Percentiles rank a stretch among this genome's conserved stretches.
Conservation (phyloP, 2,113 vertebrate species). For the Aptenodytes patagonicus region DNA sequence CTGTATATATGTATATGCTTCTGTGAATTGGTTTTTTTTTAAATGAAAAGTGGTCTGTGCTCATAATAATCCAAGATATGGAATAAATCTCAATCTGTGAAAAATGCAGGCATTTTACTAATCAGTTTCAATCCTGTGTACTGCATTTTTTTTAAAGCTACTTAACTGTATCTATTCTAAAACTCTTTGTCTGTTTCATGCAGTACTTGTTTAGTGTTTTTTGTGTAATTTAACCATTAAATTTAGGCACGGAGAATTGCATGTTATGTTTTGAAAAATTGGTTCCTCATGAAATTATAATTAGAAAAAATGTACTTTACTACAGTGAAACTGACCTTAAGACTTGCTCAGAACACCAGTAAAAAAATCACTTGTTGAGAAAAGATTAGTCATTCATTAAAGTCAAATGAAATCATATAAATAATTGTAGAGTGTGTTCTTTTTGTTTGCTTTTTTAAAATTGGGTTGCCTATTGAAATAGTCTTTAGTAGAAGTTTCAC, state of each 20-base stretch:
- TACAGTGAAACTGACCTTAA: slow-evolving; percentile 69
- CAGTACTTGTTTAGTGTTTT: slow-evolving; percentile 71
- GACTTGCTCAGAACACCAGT: background rate
- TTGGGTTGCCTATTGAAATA: slow-evolving; percentile 13
- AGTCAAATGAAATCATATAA: background rate
- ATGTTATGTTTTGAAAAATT: slow-evolving; percentile 59
- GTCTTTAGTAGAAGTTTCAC: slow-evolving; percentile 68
- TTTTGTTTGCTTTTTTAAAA: background rate
- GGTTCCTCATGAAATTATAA: slow-evolving; percentile 46
- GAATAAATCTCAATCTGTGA: slow-evolving; percentile 48
- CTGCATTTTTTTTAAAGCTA: background rate
- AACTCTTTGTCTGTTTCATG: slow-evolving; percentile 68
- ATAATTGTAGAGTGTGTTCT: background rate
- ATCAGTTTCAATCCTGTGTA: background rate
- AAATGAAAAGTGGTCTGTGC: background rate
- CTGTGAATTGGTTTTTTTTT: slow-evolving; percentile 15
- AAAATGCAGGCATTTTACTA: slow-evolving; percentile 64
- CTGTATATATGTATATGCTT: background rate
- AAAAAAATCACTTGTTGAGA: background rate
- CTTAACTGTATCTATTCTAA: slow-evolving; percentile 43
- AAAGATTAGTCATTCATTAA: background rate
- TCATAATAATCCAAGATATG: background rate
- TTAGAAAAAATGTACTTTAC: slow-evolving; percentile 46
- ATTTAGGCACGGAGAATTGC: slow-evolving; percentile 54
- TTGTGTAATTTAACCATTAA: slow-evolving; percentile 52